Percentiles rank a stretch among this genome's conserved stretches.
These are phyloP conservation scores for Saccostrea glomerata DNA, from an alignment of 1,140 invertebrate species.

Conservation along the genomic window DNA sequence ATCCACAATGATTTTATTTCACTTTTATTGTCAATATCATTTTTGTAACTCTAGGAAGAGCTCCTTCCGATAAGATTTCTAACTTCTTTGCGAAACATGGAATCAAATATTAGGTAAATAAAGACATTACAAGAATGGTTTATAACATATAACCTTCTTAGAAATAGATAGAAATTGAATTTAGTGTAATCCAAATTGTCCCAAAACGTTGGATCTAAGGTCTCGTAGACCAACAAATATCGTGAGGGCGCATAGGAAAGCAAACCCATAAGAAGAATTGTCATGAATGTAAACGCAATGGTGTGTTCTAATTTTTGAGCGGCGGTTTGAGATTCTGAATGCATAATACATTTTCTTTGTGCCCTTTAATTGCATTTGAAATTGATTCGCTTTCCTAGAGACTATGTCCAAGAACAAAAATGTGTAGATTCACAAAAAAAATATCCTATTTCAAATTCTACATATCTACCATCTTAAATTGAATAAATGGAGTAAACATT, in stretches of 20 bases:
- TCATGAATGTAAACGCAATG: constrained; percentile 10
- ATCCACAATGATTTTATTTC: no score
- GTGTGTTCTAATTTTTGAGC: constrained; percentile 26
- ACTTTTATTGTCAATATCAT: no score
- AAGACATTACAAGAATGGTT: constrained; percentile 5
- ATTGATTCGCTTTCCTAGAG: background rate
- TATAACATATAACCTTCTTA: background rate
- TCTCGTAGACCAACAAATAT: background rate
- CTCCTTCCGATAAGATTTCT: background rate
- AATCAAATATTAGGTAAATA: background rate
- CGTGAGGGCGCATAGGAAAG: background rate
- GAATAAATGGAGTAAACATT: no score
- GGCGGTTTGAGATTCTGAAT: background rate
- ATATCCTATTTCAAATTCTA: background rate
- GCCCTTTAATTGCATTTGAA: background rate
- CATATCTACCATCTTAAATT: background rate
- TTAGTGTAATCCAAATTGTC: background rate
- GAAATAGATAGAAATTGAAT: background rate
- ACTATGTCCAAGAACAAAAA: background rate
- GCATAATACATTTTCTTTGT: constrained; percentile 10
- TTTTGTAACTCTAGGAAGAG: background rate
- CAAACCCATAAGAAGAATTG: background rate
- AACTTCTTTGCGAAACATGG: background rate
- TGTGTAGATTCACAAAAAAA: background rate
- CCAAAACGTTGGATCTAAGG: background rate